Evolutionary conservation across 2,888 invertebrate species (phyloP), one percentile per base, ranked within the genome.

Genomic region (Alloscopus bannaensis): DNA sequence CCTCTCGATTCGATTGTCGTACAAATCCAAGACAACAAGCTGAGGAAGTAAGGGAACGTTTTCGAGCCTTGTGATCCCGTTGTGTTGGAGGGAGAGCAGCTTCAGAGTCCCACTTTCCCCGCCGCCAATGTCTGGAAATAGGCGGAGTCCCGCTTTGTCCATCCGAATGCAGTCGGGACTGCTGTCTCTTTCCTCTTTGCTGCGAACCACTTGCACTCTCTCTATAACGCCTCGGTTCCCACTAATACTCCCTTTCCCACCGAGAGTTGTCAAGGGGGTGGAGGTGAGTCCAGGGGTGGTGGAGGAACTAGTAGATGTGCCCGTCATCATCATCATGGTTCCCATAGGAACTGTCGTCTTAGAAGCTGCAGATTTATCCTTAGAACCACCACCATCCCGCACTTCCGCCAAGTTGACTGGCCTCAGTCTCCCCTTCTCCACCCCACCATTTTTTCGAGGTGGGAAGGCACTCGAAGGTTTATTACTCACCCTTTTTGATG

Each of bases 1-100:
- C 87, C 93, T 93, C 84, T 97, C 97, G 81, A 98, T 92, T 88
- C 97, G 96, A 89, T 98, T 98, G 89, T 97, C 96, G 88, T 97
- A 98, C 75, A 98, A 91, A 89, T 98, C 97, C 77, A 98, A 91
- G 88, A 97, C 97, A 20, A 97, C 96, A 77, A 98, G 90, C 88
- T 94, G 93, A 22, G 92, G 92, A 84, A 95, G 90, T 86, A 90
- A 92, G 4, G 91, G 88, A 1, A 85, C 77, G 50, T 82, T 82
- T 80, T 94, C 91, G 84, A 95, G 91, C 87, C 91, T 92, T 81
- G 91, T 93, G 81, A 98, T 93, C 87, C 95, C 91, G 90, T 98
- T 98, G 89, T 97, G 97, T 88, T 98, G 97, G 80, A 97, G 91
- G 57, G 97, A 97, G 84, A 98, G 90, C 81, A 97, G 90, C 47